phyloP scores from a whole-genome alignment of 1,140 invertebrate genomes.

The Drosophila burlai region DNA sequence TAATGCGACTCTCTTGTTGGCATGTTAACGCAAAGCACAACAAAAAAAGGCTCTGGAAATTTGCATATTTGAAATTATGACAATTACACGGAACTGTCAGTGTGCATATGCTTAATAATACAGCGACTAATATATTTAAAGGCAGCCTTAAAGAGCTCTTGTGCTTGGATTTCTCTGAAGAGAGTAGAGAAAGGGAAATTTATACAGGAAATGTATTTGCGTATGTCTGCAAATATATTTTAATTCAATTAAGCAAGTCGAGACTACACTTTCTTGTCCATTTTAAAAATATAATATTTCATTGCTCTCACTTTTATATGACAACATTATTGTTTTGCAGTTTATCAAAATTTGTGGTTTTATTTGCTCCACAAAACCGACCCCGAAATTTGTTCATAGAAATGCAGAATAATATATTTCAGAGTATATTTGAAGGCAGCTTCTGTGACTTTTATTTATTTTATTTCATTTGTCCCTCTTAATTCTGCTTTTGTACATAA shows the following conservation, averaged over 20 bases:
- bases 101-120: constrained; percentile 34
- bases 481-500: constrained; percentile 24
- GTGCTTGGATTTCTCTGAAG: no score
- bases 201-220: not conserved
- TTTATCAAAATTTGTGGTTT: not conserved
- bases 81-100: constrained; percentile 43
- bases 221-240: not conserved
- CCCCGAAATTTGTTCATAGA: not conserved
- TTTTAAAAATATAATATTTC: not conserved
- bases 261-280: not conserved
- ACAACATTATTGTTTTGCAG: constrained; percentile 1
- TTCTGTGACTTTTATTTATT: constrained; percentile 1
- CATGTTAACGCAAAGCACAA: constrained; percentile 24
- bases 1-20: constrained; percentile 61
- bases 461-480: constrained; percentile 13
- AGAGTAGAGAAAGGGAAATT: not conserved
- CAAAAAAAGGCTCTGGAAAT: constrained; percentile 21
- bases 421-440: not conserved
- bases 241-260: not conserved
- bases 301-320: not conserved
- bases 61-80: constrained; percentile 58
- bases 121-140: not conserved
- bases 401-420: not conserved
- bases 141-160: not conserved
- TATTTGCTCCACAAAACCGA: not conserved